Percentiles rank a stretch among this genome's conserved stretches.
Evolutionary conservation across 2,888 invertebrate genomes (phyloP).

Genomic region (Steinernema scapterisci): DNA sequence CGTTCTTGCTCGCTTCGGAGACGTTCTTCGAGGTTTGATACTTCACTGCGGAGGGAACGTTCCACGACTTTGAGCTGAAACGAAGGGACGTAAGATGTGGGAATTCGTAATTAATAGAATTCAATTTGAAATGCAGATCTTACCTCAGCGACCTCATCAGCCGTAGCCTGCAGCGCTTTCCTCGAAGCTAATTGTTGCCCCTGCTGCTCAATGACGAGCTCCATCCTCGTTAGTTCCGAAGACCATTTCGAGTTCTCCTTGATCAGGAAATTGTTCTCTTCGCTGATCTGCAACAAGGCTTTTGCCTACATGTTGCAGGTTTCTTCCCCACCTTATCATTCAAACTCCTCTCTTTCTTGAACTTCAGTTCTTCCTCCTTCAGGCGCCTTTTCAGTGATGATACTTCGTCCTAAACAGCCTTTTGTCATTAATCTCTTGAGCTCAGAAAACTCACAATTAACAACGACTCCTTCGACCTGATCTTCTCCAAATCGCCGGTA

Average conservation of each 20-base stretch:
- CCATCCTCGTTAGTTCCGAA: constrained; percentile 36
- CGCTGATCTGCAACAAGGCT: not conserved
- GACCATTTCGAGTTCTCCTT: constrained; percentile 43
- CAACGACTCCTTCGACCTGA: constrained; percentile 16
- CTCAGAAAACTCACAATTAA: constrained; percentile 8
- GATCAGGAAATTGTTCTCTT: constrained; percentile 39
- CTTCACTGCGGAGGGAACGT: constrained; percentile 36
- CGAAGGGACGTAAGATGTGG: too few species aligned
- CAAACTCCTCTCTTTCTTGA: constrained; percentile 36
- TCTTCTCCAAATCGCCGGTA: constrained; percentile 31
- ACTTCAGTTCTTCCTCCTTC: constrained; percentile 42
- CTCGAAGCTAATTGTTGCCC: constrained; percentile 37
- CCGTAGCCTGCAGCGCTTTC: not conserved
- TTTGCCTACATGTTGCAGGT: not conserved
- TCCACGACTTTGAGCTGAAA: constrained; percentile 33
- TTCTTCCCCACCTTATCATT: constrained; percentile 25
- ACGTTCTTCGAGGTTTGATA: constrained; percentile 40
- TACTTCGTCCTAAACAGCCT: constrained; percentile 41
- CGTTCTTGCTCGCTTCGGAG: constrained; percentile 43
- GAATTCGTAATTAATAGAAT: too few species aligned
- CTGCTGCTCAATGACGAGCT: constrained; percentile 42
- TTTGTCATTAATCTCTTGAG: not conserved
- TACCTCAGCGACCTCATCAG: constrained; percentile 12
- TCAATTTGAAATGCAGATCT: not conserved
- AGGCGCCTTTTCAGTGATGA: constrained; percentile 36